Conservation (phyloP, 2,797 vertebrate species). For the Mus spretus region DNA sequence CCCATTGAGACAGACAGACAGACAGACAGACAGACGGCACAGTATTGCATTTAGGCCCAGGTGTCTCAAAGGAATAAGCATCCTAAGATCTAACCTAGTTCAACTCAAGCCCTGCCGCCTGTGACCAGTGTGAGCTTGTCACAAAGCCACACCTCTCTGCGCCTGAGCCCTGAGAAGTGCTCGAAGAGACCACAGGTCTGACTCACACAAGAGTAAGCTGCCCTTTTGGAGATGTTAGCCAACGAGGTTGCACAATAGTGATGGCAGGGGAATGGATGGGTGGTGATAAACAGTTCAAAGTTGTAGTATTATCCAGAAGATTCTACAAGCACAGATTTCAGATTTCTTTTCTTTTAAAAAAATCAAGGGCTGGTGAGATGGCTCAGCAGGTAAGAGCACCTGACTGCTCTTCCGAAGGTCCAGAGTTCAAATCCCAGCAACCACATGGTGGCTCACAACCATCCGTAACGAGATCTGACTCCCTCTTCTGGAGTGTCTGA, state of each 20-base stretch:
- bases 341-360: neutral
- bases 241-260: no score
- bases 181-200: accelerated
- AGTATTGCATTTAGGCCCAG: neutral
- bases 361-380: no score
- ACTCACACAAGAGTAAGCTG: neutral
- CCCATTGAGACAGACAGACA: neutral
- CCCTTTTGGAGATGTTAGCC: neutral
- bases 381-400: no score
- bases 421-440: no score
- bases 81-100: neutral
- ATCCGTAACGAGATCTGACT: no score
- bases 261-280: neutral
- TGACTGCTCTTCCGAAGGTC: no score
- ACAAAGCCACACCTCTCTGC: neutral
- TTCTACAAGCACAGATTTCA: slow-evolving; percentile 4
- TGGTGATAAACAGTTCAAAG: neutral
- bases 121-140: neutral
- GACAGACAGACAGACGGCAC: neutral
- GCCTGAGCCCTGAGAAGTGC: neutral
- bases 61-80: neutral
- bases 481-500: no score
- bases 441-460: no score
- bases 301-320: neutral
- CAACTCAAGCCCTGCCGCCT: neutral